Evolutionary conservation across 2,888 invertebrate species (phyloP).

Genomic region (Abrostola tripartita): DNA sequence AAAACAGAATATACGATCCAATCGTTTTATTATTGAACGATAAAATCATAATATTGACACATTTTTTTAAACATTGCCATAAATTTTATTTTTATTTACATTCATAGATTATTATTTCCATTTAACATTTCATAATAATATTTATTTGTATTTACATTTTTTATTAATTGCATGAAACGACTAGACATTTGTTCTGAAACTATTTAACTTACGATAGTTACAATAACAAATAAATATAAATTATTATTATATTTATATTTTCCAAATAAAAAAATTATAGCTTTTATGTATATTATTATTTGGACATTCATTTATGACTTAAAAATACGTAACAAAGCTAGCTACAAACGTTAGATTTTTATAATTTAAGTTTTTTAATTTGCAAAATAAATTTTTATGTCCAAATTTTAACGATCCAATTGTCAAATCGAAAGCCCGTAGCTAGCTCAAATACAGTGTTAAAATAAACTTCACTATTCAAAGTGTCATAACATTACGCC

Average conservation of each 20-base stretch:
- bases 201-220: conserved; percentile 43
- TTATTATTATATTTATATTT: conserved; percentile 21
- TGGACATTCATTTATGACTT: no score
- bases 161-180: conserved; percentile 42
- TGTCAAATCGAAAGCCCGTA: no score
- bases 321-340: no score
- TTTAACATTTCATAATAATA: conserved; percentile 39
- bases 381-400: no score
- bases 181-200: conserved; percentile 51
- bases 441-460: no score
- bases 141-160: conserved; percentile 53
- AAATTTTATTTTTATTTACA: conserved; percentile 53
- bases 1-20: conserved; percentile 60
- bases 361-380: no score
- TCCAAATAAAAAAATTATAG: not conserved
- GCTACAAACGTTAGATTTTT: no score
- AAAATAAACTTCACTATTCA: no score
- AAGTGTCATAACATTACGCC: no score
- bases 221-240: conserved; percentile 48
- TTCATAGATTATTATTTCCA: conserved; percentile 42
- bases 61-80: conserved; percentile 52
- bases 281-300: no score
- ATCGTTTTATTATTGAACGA: conserved; percentile 67
- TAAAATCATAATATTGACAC: conserved; percentile 55
- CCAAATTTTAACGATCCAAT: no score